phyloP scores from a whole-genome alignment of 2,888 invertebrate species.

The Hydrotaea cyrtoneurina region DNA sequence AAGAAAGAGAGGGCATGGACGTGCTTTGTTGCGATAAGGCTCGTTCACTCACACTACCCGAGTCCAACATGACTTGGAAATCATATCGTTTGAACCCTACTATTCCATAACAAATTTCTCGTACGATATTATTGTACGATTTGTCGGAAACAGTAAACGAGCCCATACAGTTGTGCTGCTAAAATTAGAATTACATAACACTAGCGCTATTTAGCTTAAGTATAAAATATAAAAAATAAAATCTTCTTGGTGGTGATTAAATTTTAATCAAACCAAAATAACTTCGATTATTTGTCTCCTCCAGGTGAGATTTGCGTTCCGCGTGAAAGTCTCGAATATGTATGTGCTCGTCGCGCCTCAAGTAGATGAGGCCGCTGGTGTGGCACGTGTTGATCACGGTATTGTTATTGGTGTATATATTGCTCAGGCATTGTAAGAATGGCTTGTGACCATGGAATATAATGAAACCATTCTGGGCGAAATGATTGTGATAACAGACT shows the following conservation, averaged over 20 bases:
- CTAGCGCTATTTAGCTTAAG: conserved; percentile 8
- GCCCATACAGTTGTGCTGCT: not conserved
- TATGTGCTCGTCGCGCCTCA: conserved; percentile 85
- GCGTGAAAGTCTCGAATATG: conserved; percentile 85
- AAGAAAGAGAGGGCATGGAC: not conserved
- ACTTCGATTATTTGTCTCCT: conserved; percentile 88
- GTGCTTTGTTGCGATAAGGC: not conserved
- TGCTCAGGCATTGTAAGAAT: conserved; percentile 88
- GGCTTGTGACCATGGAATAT: conserved; percentile 85
- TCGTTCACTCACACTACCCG: too few species aligned
- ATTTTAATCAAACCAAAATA: conserved; percentile 90
- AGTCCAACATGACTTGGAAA: too few species aligned
- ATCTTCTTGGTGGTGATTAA: conserved; percentile 56
- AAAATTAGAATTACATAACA: not conserved
- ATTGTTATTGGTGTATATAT: conserved; percentile 83
- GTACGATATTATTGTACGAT: too few species aligned
- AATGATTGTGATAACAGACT: conserved; percentile 90
- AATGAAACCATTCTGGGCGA: conserved; percentile 88
- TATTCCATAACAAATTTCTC: too few species aligned
- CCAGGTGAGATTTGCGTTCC: conserved; percentile 78
- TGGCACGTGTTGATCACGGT: conserved; percentile 87
- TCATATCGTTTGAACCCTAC: too few species aligned
- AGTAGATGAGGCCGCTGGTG: conserved; percentile 86
- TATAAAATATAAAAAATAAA: conserved; percentile 6
- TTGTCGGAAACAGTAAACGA: too few species aligned